A percentile compares a stretch with the other conserved stretches of the same genome.
Evolutionary conservation across 2,797 vertebrate species (phyloP).

Genomic region (Danio jaintianensis): DNA sequence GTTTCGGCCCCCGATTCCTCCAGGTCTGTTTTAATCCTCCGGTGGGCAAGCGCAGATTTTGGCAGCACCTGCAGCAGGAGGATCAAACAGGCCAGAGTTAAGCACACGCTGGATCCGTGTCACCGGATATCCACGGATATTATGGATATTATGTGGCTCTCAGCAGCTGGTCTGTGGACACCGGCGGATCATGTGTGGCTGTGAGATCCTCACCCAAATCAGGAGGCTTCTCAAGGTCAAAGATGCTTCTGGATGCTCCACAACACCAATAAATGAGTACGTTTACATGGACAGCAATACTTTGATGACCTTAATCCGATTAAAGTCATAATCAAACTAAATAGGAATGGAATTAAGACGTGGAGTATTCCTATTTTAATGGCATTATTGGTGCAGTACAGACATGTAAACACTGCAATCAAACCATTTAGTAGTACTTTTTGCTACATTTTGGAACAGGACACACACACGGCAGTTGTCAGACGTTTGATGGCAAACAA

Average conservation of each 20-base stretch:
- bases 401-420: no score
- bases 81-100: conserved; percentile 61
- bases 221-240: conserved; percentile 32
- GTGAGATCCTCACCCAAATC: conserved; percentile 34
- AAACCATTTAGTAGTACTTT: no score
- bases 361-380: no score
- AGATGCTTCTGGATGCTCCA: background rate
- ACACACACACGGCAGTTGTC: no score
- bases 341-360: no score
- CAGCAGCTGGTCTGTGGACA: conserved; percentile 71
- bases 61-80: conserved; percentile 64
- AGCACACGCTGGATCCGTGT: conserved; percentile 59
- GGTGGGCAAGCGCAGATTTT: conserved; percentile 68
- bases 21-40: conserved; percentile 74
- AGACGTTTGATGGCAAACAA: no score
- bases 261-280: no score
- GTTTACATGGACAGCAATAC: no score
- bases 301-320: no score
- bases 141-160: conserved; percentile 77
- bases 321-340: no score
- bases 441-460: no score
- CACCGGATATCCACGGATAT: conserved; percentile 73
- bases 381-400: no score
- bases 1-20: conserved; percentile 74
- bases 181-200: conserved; percentile 54